Evolutionary conservation across 2,797 vertebrate genomes (phyloP).

Genomic region (Scolopax rusticola): DNA sequence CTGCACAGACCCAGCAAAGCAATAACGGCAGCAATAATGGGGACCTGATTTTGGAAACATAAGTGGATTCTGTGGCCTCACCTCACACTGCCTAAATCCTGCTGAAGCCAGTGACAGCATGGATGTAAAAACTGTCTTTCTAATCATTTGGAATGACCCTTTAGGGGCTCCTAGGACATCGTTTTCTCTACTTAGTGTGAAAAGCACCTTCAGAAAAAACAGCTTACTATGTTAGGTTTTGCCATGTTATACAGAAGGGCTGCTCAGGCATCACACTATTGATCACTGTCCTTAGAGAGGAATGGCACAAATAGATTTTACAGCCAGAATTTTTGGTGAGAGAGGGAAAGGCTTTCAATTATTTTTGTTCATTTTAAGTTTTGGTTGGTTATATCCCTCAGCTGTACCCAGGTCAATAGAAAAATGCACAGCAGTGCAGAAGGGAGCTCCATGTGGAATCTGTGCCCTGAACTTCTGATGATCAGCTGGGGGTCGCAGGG

Average conservation of each 20-base stretch:
- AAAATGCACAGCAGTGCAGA: neutral
- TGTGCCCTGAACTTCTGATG: neutral
- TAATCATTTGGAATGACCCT: neutral
- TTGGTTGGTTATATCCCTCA: neutral
- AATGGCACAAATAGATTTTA: neutral
- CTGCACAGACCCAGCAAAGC: neutral
- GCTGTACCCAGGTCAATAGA: neutral
- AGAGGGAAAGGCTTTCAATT: neutral
- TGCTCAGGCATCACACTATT: neutral
- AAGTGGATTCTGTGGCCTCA: neutral
- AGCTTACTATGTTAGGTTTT: neutral
- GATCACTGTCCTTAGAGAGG: neutral
- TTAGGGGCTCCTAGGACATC: neutral
- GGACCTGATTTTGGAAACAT: neutral
- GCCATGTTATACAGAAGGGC: neutral
- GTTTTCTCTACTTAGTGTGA: neutral
- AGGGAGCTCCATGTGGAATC: neutral
- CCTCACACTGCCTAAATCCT: neutral
- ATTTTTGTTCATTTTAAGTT: neutral
- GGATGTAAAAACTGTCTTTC: neutral
- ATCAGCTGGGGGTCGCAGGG: neutral
- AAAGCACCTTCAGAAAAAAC: constrained; percentile 13
- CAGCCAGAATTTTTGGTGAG: neutral
- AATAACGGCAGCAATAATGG: neutral
- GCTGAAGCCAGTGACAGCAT: neutral